Evolutionary conservation across 2,113 vertebrate species (phyloP), one percentile per base, ranked within the genome.

Genomic region (Ciconia boyciana): DNA sequence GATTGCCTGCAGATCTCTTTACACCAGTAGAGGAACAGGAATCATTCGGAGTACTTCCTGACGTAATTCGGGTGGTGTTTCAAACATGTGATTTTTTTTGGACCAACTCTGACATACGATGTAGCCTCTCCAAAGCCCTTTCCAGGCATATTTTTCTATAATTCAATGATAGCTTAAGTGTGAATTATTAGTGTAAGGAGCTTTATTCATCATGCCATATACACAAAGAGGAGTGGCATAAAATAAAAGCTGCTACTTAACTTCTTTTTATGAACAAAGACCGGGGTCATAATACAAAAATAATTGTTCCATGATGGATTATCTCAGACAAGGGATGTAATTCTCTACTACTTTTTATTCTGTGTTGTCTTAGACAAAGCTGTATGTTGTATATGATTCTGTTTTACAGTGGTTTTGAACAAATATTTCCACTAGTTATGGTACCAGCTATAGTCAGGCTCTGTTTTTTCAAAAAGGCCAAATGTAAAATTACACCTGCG

Each of bases 1-100:
- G 91, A 65, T 90, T 93, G 31, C 90, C 68, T 93, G 64, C 36
- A 52, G 93, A 86, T 96, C 61, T 95, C 55, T 91, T 65, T 70
- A 83, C n/a, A 81, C 51, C 43, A 66, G 32, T n/a, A 74, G 26
- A 75, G 39, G 44, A 90, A 64, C 4, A 70, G 21, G 25, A 91
- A 94, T 90, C 46, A 34, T 87, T 87, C 81, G 18, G 36, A 91
- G 48, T 52, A 44, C 15, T 94, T 93, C 72, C 51, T 77, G 49
- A 54, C 41, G 84, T 89, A 80, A 82, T 94, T 83, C 92, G 31
- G 25, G 19, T 81, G 9, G 16, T 70, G 52, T 41, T 84, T 94
- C 32, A n/a, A 86, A 83, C 3, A 11, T 0, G 1, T 21, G 17
- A 46, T 22, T 14, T 34, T 46, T 79, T 66, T 68, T 89, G 80